Evolutionary conservation across 2,113 vertebrate species (phyloP).

Genomic region (Psephotus haematonotus): DNA sequence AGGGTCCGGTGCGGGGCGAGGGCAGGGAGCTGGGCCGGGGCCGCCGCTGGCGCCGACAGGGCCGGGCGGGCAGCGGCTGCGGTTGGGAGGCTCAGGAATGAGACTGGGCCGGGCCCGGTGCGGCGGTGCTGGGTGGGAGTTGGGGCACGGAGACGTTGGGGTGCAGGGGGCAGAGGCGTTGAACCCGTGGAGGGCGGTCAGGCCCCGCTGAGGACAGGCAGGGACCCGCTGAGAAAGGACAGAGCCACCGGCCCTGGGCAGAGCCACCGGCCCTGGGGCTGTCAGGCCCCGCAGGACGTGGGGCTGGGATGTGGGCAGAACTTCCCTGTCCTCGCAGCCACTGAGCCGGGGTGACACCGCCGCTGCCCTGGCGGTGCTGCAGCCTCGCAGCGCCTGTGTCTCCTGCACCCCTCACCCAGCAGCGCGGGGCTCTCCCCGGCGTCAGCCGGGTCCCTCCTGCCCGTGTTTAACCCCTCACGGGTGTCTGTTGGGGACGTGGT

Average conservation of each 20-base stretch:
- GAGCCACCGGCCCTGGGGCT: background rate
- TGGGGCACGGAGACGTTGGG: background rate
- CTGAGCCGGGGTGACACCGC: background rate
- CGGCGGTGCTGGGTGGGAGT: no score
- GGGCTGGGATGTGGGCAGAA: no score
- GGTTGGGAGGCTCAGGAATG: background rate
- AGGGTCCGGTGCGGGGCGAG: background rate
- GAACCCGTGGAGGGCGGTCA: background rate
- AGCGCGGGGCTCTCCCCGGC: no score
- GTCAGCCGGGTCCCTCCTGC: background rate
- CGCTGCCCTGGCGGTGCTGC: no score
- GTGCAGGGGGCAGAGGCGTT: background rate
- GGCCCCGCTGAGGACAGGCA: no score
- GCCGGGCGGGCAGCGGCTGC: background rate
- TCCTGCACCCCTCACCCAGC: background rate
- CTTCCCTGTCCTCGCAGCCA: background rate
- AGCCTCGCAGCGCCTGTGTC: background rate
- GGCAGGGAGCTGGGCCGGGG: background rate
- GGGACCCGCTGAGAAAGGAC: no score
- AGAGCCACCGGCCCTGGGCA: background rate
- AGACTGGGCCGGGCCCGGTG: background rate
- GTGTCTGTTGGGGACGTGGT: rapidly evolving
- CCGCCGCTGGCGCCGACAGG: background rate
- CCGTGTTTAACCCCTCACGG: no score
- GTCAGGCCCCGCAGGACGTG: no score